Evolutionary conservation across 2,888 invertebrate genomes (phyloP).

Genomic region (Ctenicera cuprea): DNA sequence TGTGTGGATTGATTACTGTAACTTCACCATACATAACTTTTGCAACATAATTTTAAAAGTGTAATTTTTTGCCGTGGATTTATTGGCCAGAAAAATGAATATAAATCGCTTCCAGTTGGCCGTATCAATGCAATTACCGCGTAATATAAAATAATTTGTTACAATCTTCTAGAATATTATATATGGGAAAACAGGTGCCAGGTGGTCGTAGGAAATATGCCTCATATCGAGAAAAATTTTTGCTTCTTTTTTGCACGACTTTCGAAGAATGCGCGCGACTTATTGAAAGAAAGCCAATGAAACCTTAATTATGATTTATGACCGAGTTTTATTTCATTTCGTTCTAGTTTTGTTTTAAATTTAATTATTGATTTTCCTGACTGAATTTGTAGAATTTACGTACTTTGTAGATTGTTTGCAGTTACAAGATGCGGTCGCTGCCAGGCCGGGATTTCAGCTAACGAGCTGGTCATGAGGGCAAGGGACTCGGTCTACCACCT

Average conservation of each 20-base stretch:
- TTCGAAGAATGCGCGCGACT: slow-evolving; percentile 6
- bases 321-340: background rate
- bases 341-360: background rate
- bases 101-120: slow-evolving; percentile 33
- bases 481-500: slow-evolving; percentile 91
- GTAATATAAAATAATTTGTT: slow-evolving; percentile 37
- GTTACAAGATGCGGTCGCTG: slow-evolving; percentile 91
- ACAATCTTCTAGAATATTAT: slow-evolving; percentile 28
- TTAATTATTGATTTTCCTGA: background rate
- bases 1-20: slow-evolving; percentile 26
- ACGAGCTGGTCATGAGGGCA: slow-evolving; percentile 94
- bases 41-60: slow-evolving; percentile 26
- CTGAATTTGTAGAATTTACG: slow-evolving; percentile 1
- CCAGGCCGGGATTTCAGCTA: slow-evolving; percentile 87
- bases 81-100: slow-evolving; percentile 32
- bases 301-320: slow-evolving; percentile 26
- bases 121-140: slow-evolving; percentile 27
- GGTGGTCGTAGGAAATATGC: slow-evolving; percentile 21
- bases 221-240: slow-evolving; percentile 9
- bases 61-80: slow-evolving; percentile 25
- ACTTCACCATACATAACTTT: background rate
- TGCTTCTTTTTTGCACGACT: slow-evolving; percentile 12
- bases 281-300: slow-evolving; percentile 13
- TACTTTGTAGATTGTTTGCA: slow-evolving; percentile 85
- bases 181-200: slow-evolving; percentile 33